Evolutionary conservation across 2,113 vertebrate genomes (phyloP).

Genomic region (Baryphthengus martii): DNA sequence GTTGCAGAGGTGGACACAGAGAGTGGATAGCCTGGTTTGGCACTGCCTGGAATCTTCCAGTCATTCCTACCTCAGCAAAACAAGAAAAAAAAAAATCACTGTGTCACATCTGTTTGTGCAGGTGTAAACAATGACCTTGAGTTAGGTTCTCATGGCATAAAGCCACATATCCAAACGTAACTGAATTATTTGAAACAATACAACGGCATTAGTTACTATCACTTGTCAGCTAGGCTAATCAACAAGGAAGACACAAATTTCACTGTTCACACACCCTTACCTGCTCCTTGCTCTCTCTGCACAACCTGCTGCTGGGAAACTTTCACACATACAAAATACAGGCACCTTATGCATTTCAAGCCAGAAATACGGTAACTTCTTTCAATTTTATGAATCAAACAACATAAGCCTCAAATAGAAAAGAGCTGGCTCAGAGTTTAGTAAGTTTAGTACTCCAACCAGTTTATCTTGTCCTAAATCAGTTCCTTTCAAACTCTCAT

Average conservation of each 20-base stretch:
- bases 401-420: not conserved
- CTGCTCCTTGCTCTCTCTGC: not conserved
- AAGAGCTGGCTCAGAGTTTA: not conserved
- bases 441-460: not conserved
- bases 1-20: not conserved
- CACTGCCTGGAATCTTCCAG: not conserved
- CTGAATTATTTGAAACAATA: not conserved
- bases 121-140: not conserved
- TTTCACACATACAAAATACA: not conserved
- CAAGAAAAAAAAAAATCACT: not conserved
- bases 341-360: not conserved
- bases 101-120: not conserved
- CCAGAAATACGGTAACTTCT: not conserved
- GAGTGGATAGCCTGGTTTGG: not conserved
- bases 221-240: not conserved
- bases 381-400: not conserved
- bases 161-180: not conserved
- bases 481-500: not conserved
- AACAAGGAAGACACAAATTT: not conserved
- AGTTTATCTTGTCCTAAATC: not conserved
- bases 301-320: not conserved
- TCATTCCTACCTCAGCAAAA: not conserved
- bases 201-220: not conserved
- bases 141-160: not conserved
- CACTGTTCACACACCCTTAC: not conserved